phyloP scores from a whole-genome alignment of 1,140 invertebrate genomes.

The Drosophila ohnishii region DNA sequence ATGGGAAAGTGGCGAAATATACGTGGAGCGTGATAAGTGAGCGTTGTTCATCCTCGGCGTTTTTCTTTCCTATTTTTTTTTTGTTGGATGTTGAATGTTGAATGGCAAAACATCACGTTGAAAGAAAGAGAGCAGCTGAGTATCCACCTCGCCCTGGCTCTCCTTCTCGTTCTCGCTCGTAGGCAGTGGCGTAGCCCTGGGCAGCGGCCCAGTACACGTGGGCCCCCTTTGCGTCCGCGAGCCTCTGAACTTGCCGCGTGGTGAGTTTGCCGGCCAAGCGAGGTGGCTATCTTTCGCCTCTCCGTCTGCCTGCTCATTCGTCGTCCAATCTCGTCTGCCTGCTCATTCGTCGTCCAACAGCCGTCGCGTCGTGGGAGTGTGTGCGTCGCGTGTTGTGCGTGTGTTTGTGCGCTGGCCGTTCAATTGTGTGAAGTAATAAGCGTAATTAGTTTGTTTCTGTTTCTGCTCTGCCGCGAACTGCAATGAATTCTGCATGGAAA shows the following conservation, averaged over 20 bases:
- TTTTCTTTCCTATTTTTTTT: slow-evolving; percentile 18
- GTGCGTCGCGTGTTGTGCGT: slow-evolving; percentile 22
- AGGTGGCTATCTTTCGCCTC: slow-evolving; percentile 28
- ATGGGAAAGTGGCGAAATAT: slow-evolving; percentile 67
- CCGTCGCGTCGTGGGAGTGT: slow-evolving; percentile 58
- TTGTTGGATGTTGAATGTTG: slow-evolving; percentile 33
- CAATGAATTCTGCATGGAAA: slow-evolving; percentile 35
- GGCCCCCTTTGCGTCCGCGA: slow-evolving; percentile 16
- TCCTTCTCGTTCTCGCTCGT: slow-evolving; percentile 4
- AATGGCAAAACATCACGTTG: slow-evolving; percentile 63
- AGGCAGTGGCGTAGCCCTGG: slow-evolving; percentile 41
- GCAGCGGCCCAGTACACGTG: slow-evolving; percentile 31
- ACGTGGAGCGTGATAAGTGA: slow-evolving; percentile 70
- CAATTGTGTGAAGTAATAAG: slow-evolving; percentile 79
- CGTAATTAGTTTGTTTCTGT: slow-evolving; percentile 71
- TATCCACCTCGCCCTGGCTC: slow-evolving; percentile 30
- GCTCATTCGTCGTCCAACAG: slow-evolving; percentile 47
- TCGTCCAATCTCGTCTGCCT: slow-evolving; percentile 5
- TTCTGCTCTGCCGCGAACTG: slow-evolving; percentile 52
- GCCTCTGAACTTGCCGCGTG: slow-evolving; percentile 45
- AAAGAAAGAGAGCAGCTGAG: slow-evolving; percentile 29
- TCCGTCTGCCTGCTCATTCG: slow-evolving; percentile 34
- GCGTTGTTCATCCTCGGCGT: slow-evolving; percentile 24
- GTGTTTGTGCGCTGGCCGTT: slow-evolving; percentile 51
- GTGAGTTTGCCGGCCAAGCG: slow-evolving; percentile 22